Conservation (phyloP, 2,888 invertebrate genomes). For the Abrostola tripartita region DNA sequence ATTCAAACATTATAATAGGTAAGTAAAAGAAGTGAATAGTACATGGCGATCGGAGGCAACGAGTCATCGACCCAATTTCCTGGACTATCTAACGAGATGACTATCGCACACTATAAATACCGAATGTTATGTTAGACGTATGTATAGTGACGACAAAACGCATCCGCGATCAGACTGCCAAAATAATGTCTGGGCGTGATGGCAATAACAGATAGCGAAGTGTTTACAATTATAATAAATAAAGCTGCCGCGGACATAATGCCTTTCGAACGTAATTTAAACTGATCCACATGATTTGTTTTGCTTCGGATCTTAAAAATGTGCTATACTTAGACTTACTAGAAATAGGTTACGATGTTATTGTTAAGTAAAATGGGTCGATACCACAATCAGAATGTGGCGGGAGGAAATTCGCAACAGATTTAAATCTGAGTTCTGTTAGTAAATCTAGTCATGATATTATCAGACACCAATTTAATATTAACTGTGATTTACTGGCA, state of each 20-base stretch:
- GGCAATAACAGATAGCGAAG: conserved; percentile 58
- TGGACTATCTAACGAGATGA: conserved; percentile 75
- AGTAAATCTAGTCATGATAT: conserved; percentile 31
- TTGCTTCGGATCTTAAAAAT: conserved; percentile 21
- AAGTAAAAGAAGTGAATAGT: conserved; percentile 23
- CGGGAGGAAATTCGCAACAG: conserved; percentile 15
- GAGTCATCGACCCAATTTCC: conserved; percentile 81
- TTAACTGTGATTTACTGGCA: conserved; percentile 1
- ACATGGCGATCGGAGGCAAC: conserved; percentile 62
- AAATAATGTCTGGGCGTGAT: conserved; percentile 73
- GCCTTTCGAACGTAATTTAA: conserved; percentile 26
- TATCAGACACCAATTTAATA: background rate
- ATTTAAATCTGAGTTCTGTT: conserved; percentile 21
- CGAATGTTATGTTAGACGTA: conserved; percentile 63
- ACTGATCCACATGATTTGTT: conserved; percentile 26
- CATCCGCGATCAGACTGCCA: conserved; percentile 81
- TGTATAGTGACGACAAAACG: conserved; percentile 73
- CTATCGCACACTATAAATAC: conserved; percentile 80
- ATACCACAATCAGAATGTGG: conserved; percentile 32
- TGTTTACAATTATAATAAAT: conserved; percentile 68
- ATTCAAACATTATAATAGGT: conserved; percentile 23
- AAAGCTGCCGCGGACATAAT: conserved; percentile 25
- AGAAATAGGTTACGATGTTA: conserved; percentile 54
- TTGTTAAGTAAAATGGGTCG: conserved; percentile 49
- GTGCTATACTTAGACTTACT: conserved; percentile 14